These are phyloP conservation scores for Ectropis grisescens DNA, from an alignment of 1,140 invertebrate species.

Conservation along the genomic window DNA sequence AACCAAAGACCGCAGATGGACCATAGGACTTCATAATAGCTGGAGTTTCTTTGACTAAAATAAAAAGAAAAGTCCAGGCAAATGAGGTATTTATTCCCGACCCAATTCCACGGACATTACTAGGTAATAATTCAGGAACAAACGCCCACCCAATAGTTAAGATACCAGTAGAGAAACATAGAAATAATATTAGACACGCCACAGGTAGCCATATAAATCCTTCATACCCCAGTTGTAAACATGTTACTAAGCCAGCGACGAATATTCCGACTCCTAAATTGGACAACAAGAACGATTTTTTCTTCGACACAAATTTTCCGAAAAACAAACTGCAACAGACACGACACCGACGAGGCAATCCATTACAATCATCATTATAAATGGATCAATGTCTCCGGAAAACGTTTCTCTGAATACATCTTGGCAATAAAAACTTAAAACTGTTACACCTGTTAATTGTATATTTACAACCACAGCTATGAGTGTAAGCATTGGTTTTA, in stretches of 20 bases:
- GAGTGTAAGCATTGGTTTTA: slow-evolving; percentile 18
- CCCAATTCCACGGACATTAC: slow-evolving; percentile 35
- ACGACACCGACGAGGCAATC: slow-evolving; percentile 21
- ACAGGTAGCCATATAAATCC: slow-evolving; percentile 28
- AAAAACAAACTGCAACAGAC: slow-evolving; percentile 18
- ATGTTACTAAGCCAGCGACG: slow-evolving; percentile 22
- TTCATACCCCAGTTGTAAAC: slow-evolving; percentile 17
- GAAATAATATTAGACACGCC: slow-evolving; percentile 24
- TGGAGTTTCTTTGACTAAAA: slow-evolving; percentile 6
- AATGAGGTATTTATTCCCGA: slow-evolving; percentile 23
- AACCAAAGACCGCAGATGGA: not conserved
- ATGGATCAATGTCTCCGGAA: slow-evolving; percentile 21
- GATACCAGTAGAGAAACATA: slow-evolving; percentile 18
- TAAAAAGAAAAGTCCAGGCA: slow-evolving; percentile 5
- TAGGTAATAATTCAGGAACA: slow-evolving; percentile 42
- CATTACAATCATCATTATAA: slow-evolving; percentile 22
- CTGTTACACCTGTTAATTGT: slow-evolving; percentile 35
- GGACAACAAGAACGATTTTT: too few species aligned
- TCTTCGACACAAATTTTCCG: slow-evolving; percentile 13
- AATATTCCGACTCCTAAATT: too few species aligned
- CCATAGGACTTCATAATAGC: slow-evolving; percentile 1
- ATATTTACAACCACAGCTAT: slow-evolving; percentile 11
- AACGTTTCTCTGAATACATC: slow-evolving; percentile 30
- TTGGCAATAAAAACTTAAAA: slow-evolving; percentile 31
- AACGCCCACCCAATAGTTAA: slow-evolving; percentile 33